Evolutionary conservation across 1,140 invertebrate species (phyloP).

Genomic region (Lasioglossum baleicum): DNA sequence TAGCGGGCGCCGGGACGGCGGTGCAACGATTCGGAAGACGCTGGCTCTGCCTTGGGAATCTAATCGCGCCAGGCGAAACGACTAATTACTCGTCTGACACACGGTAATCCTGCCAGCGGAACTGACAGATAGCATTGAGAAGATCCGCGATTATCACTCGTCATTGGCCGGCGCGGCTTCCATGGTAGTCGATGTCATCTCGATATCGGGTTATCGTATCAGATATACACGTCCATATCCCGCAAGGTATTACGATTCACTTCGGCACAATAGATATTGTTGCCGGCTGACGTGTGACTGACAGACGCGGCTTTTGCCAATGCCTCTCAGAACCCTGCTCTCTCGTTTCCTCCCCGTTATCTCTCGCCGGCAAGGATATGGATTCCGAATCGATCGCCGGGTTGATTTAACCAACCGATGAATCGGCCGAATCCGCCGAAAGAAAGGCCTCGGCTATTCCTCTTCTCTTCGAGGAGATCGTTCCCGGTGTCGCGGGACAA

Average conservation of each 20-base stretch:
- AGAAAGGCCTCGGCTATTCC: too few relatives aligned
- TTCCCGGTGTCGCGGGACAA: too few relatives aligned
- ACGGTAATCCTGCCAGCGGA: too few relatives aligned
- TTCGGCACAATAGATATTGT: slow-evolving; percentile 63
- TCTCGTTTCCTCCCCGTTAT: slow-evolving; percentile 49
- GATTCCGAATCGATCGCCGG: slow-evolving; percentile 56
- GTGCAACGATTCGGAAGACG: too few relatives aligned
- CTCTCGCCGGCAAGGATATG: slow-evolving; percentile 51
- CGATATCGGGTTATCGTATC: slow-evolving; percentile 64
- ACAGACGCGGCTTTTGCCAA: slow-evolving; percentile 60
- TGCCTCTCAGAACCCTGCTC: slow-evolving; percentile 53
- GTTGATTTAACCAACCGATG: too few relatives aligned
- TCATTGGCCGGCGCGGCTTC: slow-evolving; percentile 39
- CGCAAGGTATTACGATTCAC: slow-evolving; percentile 64
- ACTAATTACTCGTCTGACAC: too few relatives aligned
- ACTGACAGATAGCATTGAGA: slow-evolving; percentile 47
- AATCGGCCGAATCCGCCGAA: too few relatives aligned
- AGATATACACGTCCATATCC: slow-evolving; percentile 63
- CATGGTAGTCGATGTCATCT: slow-evolving; percentile 65
- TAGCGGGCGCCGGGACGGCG: too few relatives aligned
- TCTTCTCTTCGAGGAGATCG: too few relatives aligned
- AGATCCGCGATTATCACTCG: slow-evolving; percentile 57
- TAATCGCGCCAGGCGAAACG: too few relatives aligned
- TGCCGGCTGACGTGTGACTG: slow-evolving; percentile 62
- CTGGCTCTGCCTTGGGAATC: too few relatives aligned